phyloP scores from a whole-genome alignment of 2,797 vertebrate species.

The Sebastes melanostomus region DNA sequence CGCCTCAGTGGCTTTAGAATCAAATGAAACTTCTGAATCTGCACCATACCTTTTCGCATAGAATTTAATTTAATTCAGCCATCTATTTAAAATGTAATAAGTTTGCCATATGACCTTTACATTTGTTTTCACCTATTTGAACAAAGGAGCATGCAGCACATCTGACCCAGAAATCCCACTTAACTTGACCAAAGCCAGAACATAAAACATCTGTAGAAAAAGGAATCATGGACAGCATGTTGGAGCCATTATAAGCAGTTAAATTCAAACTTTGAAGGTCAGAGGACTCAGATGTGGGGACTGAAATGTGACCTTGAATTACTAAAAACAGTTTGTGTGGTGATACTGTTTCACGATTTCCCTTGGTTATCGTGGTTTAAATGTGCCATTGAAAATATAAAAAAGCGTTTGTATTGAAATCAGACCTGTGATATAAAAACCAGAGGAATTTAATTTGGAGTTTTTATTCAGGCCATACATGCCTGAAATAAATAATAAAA shows the following conservation, averaged over 20 bases:
- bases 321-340: neutral
- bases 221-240: neutral
- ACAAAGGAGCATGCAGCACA: too few species aligned
- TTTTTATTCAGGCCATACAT: too few species aligned
- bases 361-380: rapidly evolving
- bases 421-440: too few species aligned
- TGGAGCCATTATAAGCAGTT: neutral
- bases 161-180: too few species aligned
- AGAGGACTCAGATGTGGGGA: neutral
- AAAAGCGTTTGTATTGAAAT: too few species aligned
- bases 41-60: neutral
- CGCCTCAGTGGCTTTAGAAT: neutral
- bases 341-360: too few species aligned
- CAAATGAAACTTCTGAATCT: neutral
- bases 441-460: too few species aligned
- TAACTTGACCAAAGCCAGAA: neutral
- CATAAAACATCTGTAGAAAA: neutral
- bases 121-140: neutral
- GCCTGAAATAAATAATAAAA: too few species aligned
- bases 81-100: neutral
- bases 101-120: neutral
- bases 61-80: neutral
- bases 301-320: neutral
- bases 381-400: too few species aligned
- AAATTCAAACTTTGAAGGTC: neutral